Evolutionary conservation across 2,797 vertebrate genomes (phyloP), one percentile per base, ranked within the genome.

Genomic region (Pelobates cultripes): DNA sequence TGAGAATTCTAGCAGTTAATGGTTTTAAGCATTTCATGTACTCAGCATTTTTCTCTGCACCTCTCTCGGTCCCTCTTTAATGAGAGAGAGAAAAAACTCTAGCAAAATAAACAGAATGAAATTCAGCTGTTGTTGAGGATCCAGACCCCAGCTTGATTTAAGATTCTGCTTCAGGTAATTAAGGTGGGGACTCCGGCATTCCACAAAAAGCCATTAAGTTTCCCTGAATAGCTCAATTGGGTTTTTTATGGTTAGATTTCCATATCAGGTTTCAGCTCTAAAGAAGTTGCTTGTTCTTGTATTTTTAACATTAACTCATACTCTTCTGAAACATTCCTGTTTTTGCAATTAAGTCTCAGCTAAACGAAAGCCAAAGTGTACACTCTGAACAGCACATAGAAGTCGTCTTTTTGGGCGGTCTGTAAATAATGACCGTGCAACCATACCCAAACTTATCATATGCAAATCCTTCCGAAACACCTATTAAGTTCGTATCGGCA

Each of bases 151-250:
- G 73, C 44, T 51, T 76, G 80, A 82, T 82, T 82, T 82, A 77
- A 44, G 68, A 82, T 77, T 66, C 74, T 43, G 68, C 74, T 82
- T 66, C 68, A 72, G 74, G 74, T 82, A 82, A 82, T 82, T 76
- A 66, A 82, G 80, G 80, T 82, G 68, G 80, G 74, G 74, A 71
- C 55, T 55, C 60, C 45, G 10, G 61, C 57, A 76, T 77, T 82
- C 74, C 80, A 53, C 60, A 28, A 71, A 63, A 81, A 81, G 79
- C 79, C 73, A 81, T 77, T 82, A 82, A 71, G 71, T 47, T 82
- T 55, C 74, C 80, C 61, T 72, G 80, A 82, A 82, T 77, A 72
- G 80, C 74, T 82, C 57, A 71, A 66, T 67, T 45, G 44, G 60
- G 57, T 73, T 77, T 63, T 81, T 76, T 82, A 82, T 82, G 74